Evolutionary conservation across 2,797 vertebrate genomes (phyloP), one percentile per base, ranked within the genome.

Genomic region (Danio jaintianensis): DNA sequence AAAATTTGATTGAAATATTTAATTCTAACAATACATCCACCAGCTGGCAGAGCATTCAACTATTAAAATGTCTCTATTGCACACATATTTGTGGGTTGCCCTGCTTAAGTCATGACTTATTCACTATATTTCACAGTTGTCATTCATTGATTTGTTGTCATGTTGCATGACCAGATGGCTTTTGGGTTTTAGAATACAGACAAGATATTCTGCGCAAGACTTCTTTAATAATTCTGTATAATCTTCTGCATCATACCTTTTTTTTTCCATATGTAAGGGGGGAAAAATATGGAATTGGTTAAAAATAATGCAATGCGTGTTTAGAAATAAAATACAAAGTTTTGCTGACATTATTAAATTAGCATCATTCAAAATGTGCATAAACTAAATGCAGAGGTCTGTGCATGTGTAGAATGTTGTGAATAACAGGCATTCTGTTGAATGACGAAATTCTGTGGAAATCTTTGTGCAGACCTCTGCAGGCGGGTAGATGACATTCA

Each of bases 361-460:
- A 59, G 29, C 36, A 38, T 40, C 40, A 29, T 38, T 7, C 18
- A 16, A 67, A n/a, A n/a, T 45, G 29, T 58, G 12, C 56, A 55
- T 38, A 56, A 55, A 67, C 15, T 36, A 58, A 67, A 67, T 22
- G 40, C 42, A 56, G 36, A 9, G 59, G n/a, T 12, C 47, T 56
- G 43, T 47, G 43, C 11, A 50, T 50, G 36, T 50, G 29, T 22
- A 22, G 4, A 40, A 48, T 7, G 55, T 58, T 38, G 45, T 29
- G 56, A 72, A 79, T 63, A 58, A 29, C 8, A 70, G 62, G 61
- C 38, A 10, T 76, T 20, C 47, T 64, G n/a, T 47, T 42, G 50
- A 63, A 79, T 79, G 68, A 79, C 11, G 58, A 79, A 72, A 79
- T 63, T 63, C 58, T 52, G 67, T 18, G 45, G 15, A 71, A 53